Evolutionary conservation across 2,888 invertebrate genomes (phyloP).

Genomic region (Linnaemya vulpina): DNA sequence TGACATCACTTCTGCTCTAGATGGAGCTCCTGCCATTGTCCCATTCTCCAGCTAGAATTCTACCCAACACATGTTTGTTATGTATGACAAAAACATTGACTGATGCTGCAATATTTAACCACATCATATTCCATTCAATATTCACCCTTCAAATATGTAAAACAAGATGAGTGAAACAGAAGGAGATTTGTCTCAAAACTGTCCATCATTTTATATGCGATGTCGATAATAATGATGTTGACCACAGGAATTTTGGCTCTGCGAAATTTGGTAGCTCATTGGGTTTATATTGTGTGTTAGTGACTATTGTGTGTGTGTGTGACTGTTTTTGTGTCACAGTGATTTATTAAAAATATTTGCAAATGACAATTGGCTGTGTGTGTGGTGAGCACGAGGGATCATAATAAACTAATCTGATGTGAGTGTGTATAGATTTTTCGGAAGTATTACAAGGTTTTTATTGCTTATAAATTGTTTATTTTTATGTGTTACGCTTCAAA

Average conservation of each 20-base stretch:
- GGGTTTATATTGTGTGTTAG: constrained; percentile 5
- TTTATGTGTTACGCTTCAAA: constrained; percentile 26
- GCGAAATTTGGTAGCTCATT: constrained; percentile 4
- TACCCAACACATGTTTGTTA: constrained; percentile 41
- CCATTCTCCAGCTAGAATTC: neutral
- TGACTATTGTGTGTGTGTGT: constrained; percentile 33
- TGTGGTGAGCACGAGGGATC: constrained; percentile 58
- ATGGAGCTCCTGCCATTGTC: neutral
- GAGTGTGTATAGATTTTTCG: constrained; percentile 29
- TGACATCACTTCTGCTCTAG: constrained; percentile 42
- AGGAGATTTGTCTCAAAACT: constrained; percentile 53
- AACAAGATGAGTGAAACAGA: constrained; percentile 5
- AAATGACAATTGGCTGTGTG: constrained; percentile 68
- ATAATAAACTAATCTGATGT: constrained; percentile 47
- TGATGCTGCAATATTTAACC: constrained; percentile 61
- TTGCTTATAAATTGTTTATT: constrained; percentile 13
- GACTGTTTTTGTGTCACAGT: constrained; percentile 63
- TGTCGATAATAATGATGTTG: constrained; percentile 61
- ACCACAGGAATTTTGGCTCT: constrained; percentile 37
- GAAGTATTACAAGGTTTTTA: constrained; percentile 37
- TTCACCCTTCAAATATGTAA: constrained; percentile 30
- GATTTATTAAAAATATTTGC: constrained; percentile 73
- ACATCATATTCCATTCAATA: constrained; percentile 47
- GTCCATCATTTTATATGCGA: constrained; percentile 64
- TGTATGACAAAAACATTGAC: constrained; percentile 59